Evolutionary conservation across 1,140 invertebrate genomes (phyloP).

Genomic region (Pogonomyrmex californicus): DNA sequence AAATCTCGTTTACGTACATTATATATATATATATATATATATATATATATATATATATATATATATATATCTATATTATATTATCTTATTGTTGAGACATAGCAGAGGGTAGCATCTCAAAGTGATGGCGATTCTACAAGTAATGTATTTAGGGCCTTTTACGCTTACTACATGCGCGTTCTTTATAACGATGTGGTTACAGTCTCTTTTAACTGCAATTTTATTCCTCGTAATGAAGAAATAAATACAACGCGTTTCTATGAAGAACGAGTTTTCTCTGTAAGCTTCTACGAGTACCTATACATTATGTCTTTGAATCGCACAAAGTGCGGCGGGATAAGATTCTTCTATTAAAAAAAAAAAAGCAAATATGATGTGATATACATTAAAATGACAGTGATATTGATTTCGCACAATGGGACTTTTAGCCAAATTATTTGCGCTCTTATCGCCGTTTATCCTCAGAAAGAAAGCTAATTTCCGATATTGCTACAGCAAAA

Average conservation of each 20-base stretch:
- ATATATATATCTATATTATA: neutral
- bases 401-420: constrained; percentile 70
- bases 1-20: constrained; percentile 54
- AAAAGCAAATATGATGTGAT: constrained; percentile 63
- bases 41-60: too few relatives aligned
- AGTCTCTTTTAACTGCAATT: constrained; percentile 25
- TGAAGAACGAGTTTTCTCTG: constrained; percentile 1
- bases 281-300: constrained; percentile 63
- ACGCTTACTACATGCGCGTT: constrained; percentile 22
- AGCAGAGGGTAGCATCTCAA: constrained; percentile 43
- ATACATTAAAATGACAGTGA: constrained; percentile 52
- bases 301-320: constrained; percentile 58
- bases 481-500: constrained; percentile 84
- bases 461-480: constrained; percentile 81
- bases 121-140: constrained; percentile 46
- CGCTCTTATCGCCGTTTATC: constrained; percentile 64
- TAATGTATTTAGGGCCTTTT: constrained; percentile 59
- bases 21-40: constrained; percentile 5
- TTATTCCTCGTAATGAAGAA: constrained; percentile 30
- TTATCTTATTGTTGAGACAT: constrained; percentile 54
- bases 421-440: constrained; percentile 58
- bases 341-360: constrained; percentile 30
- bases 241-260: constrained; percentile 57
- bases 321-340: constrained; percentile 41
- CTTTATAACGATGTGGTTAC: constrained; percentile 40